Conservation (phyloP, 2,888 invertebrate species). For the Lymantria dispar region DNA sequence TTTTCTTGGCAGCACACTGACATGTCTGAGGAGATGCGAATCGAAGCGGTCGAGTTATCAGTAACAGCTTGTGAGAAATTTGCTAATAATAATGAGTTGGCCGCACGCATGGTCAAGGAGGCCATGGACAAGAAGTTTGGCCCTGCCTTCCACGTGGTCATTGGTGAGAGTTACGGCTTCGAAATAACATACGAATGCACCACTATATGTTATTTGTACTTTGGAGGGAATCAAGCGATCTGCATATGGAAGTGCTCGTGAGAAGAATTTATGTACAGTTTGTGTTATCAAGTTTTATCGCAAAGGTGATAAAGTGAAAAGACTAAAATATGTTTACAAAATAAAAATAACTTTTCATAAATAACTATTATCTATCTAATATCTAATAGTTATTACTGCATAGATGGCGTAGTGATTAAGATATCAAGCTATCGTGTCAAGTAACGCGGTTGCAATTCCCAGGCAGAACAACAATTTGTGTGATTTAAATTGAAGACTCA, state of each 20-base stretch:
- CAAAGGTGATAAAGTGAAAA: too few species aligned
- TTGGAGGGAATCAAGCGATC: conserved; percentile 94
- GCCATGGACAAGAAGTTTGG: conserved; percentile 98
- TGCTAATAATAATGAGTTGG: conserved; percentile 92
- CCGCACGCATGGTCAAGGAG: conserved; percentile 97
- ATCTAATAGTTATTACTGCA: too few species aligned
- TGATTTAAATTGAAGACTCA: too few species aligned
- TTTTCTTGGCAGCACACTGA: conserved; percentile 88
- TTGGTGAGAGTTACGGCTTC: conserved; percentile 97
- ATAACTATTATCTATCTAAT: too few species aligned
- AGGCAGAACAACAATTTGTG: too few species aligned
- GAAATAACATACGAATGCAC: conserved; percentile 96
- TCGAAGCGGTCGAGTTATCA: conserved; percentile 94
- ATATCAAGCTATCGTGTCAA: too few species aligned
- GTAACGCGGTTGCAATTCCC: too few species aligned
- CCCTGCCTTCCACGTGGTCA: conserved; percentile 96
- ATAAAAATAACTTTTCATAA: too few species aligned
- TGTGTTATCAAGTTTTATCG: not conserved
- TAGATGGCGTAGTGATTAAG: too few species aligned
- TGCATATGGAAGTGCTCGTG: conserved; percentile 94
- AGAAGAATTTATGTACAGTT: conserved; percentile 18
- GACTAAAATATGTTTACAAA: too few species aligned
- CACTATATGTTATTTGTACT: conserved; percentile 93
- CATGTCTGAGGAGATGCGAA: conserved; percentile 96
- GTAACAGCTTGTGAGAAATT: conserved; percentile 97